Evolutionary conservation across 2,888 invertebrate genomes (phyloP), one percentile per base, ranked within the genome.

Genomic region (Argyresthia albistria): DNA sequence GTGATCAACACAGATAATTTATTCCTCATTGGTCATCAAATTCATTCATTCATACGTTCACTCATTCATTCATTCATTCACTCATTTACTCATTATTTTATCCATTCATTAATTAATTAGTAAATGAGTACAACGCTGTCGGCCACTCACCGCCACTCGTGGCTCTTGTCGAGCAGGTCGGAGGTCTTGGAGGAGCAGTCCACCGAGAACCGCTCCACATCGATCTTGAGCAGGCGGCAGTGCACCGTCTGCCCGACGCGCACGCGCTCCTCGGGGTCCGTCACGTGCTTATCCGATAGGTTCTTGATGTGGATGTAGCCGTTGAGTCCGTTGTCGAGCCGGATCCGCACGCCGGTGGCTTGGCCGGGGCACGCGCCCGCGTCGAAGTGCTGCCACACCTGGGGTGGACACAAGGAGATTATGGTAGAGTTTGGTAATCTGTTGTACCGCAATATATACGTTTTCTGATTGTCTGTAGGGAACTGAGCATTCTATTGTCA

Each of bases 301-400:
- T 97, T 96, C 77, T 96, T 96, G 54, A 97, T 95, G 67, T 96
- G 96, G 65, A 99, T 95, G 74, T 97, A 98, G 0, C 98, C 98
- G 11, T 93, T 93, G 39, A 97, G 89, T 0, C 95, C 95, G 74
- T 99, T 99, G 78, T 99, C 99, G 2, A 99, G 83, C 0, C 95
- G 89, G 43, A 97, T 88, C 56, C 95, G 91, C 0, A 99, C 94
- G 0, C 99, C 99, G 0, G 95, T 95, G 0, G 99, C 96, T 73
- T 97, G 95, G 0, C 99, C 99, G 0, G 97, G 98, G 80, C 99
- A 99, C 1, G 94, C 92, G 35, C 95, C 96, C 0, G 96, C 95
- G 79, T 99, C 98, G 86, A 98, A 98, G 78, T 99, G 98, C 80
- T 96, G 97, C 98, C 98, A 99, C 49, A 98, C 98, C 88, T 88